Evolutionary conservation across 2,113 vertebrate genomes (phyloP).

Genomic region (Gymnogyps californianus): DNA sequence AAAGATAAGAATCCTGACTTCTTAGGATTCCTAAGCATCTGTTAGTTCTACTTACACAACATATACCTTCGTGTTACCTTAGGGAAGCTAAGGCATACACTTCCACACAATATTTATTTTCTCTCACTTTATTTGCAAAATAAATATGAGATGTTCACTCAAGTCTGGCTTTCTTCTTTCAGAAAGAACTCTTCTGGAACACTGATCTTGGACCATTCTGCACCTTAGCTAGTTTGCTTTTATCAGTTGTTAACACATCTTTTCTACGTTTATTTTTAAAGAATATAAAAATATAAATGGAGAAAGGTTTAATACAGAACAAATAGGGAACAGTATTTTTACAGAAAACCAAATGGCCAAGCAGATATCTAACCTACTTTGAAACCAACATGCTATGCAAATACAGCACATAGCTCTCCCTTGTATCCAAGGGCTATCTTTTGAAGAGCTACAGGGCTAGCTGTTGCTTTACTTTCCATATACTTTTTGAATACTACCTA

Average conservation of each 20-base stretch:
- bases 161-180: not conserved
- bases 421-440: not conserved
- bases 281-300: conserved; percentile 8
- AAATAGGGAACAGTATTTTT: conserved; percentile 1
- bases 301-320: conserved; percentile 2
- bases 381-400: not conserved
- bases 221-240: not conserved
- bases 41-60: not conserved
- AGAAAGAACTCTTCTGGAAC: not conserved
- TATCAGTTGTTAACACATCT: not conserved
- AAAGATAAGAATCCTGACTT: not conserved
- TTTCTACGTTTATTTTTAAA: conserved; percentile 14
- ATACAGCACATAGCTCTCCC: not conserved
- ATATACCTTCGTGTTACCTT: not conserved
- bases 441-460: not conserved
- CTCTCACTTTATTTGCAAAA: not conserved
- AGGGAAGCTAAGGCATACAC: not conserved
- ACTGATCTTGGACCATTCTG: not conserved
- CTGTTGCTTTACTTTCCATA: not conserved
- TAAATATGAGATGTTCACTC: not conserved
- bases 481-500: not conserved
- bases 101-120: not conserved
- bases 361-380: not conserved
- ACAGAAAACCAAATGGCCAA: not conserved
- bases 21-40: not conserved